Percentiles rank a stretch among this genome's conserved stretches.
Conservation (phyloP, 1,140 invertebrate species). For the Tribolium madens region DNA sequence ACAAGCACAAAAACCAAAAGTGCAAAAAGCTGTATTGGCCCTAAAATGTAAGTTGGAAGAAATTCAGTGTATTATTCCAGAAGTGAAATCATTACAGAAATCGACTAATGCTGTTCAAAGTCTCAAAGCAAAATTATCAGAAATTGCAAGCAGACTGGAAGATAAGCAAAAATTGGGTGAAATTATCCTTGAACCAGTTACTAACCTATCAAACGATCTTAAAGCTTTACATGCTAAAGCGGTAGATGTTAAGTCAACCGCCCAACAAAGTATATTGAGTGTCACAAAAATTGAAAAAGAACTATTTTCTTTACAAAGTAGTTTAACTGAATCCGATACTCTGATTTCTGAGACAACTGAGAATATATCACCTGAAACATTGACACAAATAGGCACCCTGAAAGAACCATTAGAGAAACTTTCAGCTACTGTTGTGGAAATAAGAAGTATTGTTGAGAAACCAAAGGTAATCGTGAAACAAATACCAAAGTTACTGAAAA, state of each 20-base stretch:
- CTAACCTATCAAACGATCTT: constrained; percentile 1
- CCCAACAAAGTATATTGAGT: constrained; percentile 20
- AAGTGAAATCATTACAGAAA: constrained; percentile 29
- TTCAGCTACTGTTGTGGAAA: constrained; percentile 32
- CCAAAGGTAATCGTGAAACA: constrained; percentile 34
- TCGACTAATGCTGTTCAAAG: constrained; percentile 9
- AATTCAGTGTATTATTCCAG: constrained; percentile 15
- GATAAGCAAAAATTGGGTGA: background rate
- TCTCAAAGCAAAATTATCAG: constrained; percentile 1
- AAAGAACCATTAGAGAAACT: constrained; percentile 46
- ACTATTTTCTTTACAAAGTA: background rate
- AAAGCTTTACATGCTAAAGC: constrained; percentile 2
- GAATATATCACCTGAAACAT: constrained; percentile 2
- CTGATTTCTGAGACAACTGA: constrained; percentile 19
- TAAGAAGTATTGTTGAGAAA: constrained; percentile 40
- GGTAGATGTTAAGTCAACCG: background rate
- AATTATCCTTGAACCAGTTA: constrained; percentile 19
- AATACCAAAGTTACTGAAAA: constrained; percentile 47
- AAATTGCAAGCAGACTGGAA: constrained; percentile 23
- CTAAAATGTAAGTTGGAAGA: constrained; percentile 40
- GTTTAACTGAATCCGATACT: constrained; percentile 21
- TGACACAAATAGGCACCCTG: constrained; percentile 3
- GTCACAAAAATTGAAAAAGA: constrained; percentile 33
- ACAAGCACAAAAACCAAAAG: background rate
- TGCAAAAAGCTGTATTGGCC: constrained; percentile 27